Base-by-base conservation (phyloP, 1,140 invertebrate species). In the Nomia melanderi region DNA sequence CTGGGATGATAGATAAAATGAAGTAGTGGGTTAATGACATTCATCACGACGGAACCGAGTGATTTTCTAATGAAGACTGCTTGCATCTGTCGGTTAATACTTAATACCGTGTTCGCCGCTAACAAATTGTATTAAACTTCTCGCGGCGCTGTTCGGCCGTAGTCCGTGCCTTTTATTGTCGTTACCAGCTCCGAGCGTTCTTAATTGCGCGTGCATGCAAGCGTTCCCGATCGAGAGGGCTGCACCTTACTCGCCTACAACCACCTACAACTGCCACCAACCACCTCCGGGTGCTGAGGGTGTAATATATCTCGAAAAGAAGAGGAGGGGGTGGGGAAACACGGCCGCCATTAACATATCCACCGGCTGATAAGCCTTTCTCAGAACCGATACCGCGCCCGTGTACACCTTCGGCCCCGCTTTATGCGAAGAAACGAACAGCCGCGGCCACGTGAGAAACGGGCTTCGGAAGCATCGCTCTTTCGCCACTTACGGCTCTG, bases 341-440 rank as follows among this genome's bases (percentile, higher is more conserved):
- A 91, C 88, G 88, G 86, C 83, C 88, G 87, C 90, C 89, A 91
- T 91, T 91, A 91, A 91, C 90, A 92, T 91, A 92, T 91, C 89
- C 90, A 86, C 88, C 87, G 82, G 36, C 88, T 85, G 90, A 91
- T 91, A 91, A 91, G 86, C 81, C 87, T 82, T 91, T 91, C 90
- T 90, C 67, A 82, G 90, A 91, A 91, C 88, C 88, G 90, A 90
- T 90, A 90, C 88, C 84, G 81, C 86, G 80, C 73, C 70, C 77
- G 80, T 76, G 57, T 82, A 82, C 79, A 80, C 84, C 82, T 81
- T 81, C 84, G 78, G 66, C 70, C 57, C 72, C 77, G 79, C 81
- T 88, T 79, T 86, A 85, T 82, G 77, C 79, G 71, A 84, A n/a
- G 82, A 84, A 84, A 77, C 78, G 74, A 83, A 78, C 82, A 74